Percentiles rank a stretch among this genome's conserved stretches.
Conservation (phyloP, 2,888 invertebrate species). For the Elegia similella region DNA sequence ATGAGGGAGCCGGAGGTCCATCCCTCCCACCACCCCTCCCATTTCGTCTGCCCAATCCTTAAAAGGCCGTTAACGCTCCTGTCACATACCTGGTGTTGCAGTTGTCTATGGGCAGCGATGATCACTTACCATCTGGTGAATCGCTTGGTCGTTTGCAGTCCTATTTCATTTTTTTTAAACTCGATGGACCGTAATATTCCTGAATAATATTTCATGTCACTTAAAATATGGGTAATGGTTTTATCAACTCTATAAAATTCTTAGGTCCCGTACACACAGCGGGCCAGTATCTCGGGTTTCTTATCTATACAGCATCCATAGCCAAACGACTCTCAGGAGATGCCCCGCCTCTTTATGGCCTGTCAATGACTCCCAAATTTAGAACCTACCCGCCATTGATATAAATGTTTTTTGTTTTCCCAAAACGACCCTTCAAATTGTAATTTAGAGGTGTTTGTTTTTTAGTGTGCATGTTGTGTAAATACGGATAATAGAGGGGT, state of each 20-base stretch:
- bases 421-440: constrained; percentile 76
- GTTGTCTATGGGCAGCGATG: no score
- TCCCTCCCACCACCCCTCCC: no score
- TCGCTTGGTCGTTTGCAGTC: no score
- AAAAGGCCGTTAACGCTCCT: no score
- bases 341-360: constrained; percentile 73
- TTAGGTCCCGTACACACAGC: constrained; percentile 15
- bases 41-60: no score
- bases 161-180: no score
- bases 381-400: constrained; percentile 77
- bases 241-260: constrained; percentile 48
- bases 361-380: constrained; percentile 81
- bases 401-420: constrained; percentile 82
- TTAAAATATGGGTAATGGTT: constrained; percentile 1
- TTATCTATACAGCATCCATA: constrained; percentile 66
- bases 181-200: no score
- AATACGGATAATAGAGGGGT: constrained; percentile 1
- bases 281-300: constrained; percentile 57
- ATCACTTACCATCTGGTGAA: no score
- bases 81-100: no score
- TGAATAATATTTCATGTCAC: no score
- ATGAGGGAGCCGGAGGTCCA: no score
- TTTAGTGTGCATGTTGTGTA: not conserved
- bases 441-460: constrained; percentile 59
- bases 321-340: constrained; percentile 68